Evolutionary conservation across 2,888 invertebrate genomes (phyloP).

Genomic region (Dichetophora obliterata): DNA sequence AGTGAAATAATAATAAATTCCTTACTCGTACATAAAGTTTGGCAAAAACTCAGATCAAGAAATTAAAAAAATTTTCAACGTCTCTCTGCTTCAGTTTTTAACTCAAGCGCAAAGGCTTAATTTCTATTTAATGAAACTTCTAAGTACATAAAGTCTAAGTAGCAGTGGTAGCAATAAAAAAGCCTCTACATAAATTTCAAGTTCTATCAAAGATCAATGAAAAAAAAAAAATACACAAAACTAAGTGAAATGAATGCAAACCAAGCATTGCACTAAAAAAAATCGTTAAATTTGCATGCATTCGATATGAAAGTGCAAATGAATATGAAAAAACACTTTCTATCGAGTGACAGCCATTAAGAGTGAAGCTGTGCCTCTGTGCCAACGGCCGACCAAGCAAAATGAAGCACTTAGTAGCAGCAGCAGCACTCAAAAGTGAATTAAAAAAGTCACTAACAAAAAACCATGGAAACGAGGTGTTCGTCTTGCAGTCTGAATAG

Average conservation of each 20-base stretch:
- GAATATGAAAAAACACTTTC: neutral
- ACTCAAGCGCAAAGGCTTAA: no score
- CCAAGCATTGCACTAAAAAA: conserved; percentile 8
- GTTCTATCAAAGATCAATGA: no score
- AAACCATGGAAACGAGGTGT: conserved; percentile 2
- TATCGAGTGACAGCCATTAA: conserved; percentile 20
- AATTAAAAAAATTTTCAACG: no score
- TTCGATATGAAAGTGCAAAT: conserved; percentile 18
- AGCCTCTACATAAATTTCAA: no score
- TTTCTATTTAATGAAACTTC: no score
- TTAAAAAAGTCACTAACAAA: conserved; percentile 4
- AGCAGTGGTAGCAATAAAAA: no score
- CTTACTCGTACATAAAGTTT: no score
- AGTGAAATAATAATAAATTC: no score
- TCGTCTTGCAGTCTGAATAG: conserved; percentile 12
- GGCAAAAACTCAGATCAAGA: no score
- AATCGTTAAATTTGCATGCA: neutral
- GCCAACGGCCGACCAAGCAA: neutral
- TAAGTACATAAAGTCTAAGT: no score
- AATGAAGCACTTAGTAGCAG: conserved; percentile 23
- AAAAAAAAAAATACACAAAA: no score
- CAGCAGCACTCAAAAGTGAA: conserved; percentile 26
- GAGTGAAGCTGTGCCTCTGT: conserved; percentile 1
- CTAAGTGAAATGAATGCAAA: conserved; percentile 23
- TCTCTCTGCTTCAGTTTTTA: no score